Base-by-base conservation (phyloP, 2,888 invertebrate genomes). In the Apodemia hepburni region DNA sequence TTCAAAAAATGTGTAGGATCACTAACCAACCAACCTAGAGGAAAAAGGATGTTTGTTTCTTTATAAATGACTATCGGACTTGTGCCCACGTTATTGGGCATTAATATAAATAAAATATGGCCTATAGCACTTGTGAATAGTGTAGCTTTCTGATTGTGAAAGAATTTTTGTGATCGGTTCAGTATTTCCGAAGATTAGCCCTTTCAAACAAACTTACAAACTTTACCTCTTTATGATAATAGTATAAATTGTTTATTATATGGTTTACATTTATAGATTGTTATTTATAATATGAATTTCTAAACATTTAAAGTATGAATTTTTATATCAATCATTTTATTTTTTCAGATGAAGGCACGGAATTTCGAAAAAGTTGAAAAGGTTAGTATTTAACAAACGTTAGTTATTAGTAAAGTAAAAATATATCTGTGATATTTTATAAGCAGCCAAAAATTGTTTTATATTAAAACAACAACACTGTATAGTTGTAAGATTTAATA, bases 281-380 rank as follows among this genome's bases (percentile, higher is more conserved):
- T 2, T 29, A 38, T 6, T 45, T 63, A 60, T 27, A n/a, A 17
- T 45, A 15, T 35, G 22, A 49, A 38, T 45, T 58, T 58, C 29
- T 63, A 15, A 27, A 8, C 68, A 65, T 68, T 38, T 12, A 12
- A 12, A 38, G 12, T 38, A 15, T 38, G 5, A 12, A 38, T 38
- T 2, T 15, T 12, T 38, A 38, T 4, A 38, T 12, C 5, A 38
- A 38, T 38, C 12, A 15, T 70, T 72, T 75, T 75, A 73, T 73
- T 75, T 75, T 95, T 95, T 68, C 95, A 98, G 98, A 97, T 99
- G 95, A 98, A 98, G 87, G 95, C 97, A 72, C 94, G 98, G 85
- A 98, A 98, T 92, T 99, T 97, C 93, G 99, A 99, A 87, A 96
- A 96, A 83, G 99, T 99, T 57, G 99, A 99, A 94, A 98, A 99